phyloP scores from a whole-genome alignment of 2,888 invertebrate species.

The Volucella inanis region DNA sequence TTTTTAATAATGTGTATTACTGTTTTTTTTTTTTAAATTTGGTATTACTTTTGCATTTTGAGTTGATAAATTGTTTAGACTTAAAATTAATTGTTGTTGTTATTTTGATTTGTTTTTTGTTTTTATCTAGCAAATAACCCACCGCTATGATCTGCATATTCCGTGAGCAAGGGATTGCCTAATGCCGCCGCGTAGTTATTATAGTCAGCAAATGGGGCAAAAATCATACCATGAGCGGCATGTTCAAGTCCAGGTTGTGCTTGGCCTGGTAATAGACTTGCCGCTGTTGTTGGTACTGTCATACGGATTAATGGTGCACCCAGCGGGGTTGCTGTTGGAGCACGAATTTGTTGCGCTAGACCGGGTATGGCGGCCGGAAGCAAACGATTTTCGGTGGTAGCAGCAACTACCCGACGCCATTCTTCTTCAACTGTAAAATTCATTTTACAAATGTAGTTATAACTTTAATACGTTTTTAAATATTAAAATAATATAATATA shows the following conservation, averaged over 20 bases:
- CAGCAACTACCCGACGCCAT: conserved; percentile 91
- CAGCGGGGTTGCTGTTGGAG: conserved; percentile 90
- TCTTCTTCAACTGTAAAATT: conserved; percentile 87
- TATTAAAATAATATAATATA: background rate
- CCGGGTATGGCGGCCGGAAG: conserved; percentile 86
- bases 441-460: background rate
- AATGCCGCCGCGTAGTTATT: conserved; percentile 91
- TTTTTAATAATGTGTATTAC: conserved; percentile 67
- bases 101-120: conserved; percentile 41
- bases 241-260: conserved; percentile 87
- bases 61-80: conserved; percentile 39
- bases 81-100: conserved; percentile 52
- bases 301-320: conserved; percentile 95
- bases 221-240: conserved; percentile 88
- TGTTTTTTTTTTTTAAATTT: conserved; percentile 55
- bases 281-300: conserved; percentile 91
- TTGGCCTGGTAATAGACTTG: conserved; percentile 85
- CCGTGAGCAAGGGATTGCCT: conserved; percentile 91
- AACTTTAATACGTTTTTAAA: conserved; percentile 9
- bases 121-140: conserved; percentile 94
- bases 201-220: conserved; percentile 93
- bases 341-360: conserved; percentile 86
- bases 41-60: conserved; percentile 67
- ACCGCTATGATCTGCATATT: conserved; percentile 97
- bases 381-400: conserved; percentile 91